Evolutionary conservation across 2,888 invertebrate species (phyloP), one percentile per base, ranked within the genome.

Genomic region (Amphipyra tragopoginis): DNA sequence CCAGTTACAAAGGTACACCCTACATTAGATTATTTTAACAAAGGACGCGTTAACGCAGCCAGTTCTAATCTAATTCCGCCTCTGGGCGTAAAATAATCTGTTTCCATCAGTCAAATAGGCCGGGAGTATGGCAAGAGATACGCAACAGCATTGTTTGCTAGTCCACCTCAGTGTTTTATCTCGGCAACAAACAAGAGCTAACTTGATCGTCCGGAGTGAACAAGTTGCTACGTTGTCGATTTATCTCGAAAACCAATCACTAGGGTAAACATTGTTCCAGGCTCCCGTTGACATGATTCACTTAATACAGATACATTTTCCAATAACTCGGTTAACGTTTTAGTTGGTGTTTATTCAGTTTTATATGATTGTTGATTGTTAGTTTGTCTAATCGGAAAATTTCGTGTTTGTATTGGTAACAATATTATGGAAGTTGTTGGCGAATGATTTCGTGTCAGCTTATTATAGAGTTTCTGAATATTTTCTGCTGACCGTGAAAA

Each of bases 241-340:
- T 79, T 84, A 82, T 84, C 86, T 80, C 57, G 72, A 69, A 79
- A 80, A 81, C 82, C 86, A 87, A 88, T 89, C 85, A 77, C 75
- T 54, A 47, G 57, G 65, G 79, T 72, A 85, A 88, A 87, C 81
- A 85, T 79, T 84, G 82, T 82, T 80, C 65, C 59, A 72, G 39
- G 49, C 45, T 59, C 65, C 68, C 74, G 77, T 73, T 77, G 81
- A 71, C 77, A 59, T 51, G 50, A 66, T 79, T 77, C 70, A 72
- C 67, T 76, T 76, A 63, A 67, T 62, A 57, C 43, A 57, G 73
- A 78, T 69, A 68, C 70, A 72, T 78, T 77, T 70, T 63, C 66
- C 59, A 56, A 56, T 65, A 65, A 69, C 70, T 64, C 29, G 3
- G 33, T 39, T 58, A 51, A 34, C 53, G 58, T 66, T 74, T 76